Evolutionary conservation across 2,113 vertebrate genomes (phyloP), one percentile per base, ranked within the genome.

Genomic region (zebrafish (Danio rerio)): DNA sequence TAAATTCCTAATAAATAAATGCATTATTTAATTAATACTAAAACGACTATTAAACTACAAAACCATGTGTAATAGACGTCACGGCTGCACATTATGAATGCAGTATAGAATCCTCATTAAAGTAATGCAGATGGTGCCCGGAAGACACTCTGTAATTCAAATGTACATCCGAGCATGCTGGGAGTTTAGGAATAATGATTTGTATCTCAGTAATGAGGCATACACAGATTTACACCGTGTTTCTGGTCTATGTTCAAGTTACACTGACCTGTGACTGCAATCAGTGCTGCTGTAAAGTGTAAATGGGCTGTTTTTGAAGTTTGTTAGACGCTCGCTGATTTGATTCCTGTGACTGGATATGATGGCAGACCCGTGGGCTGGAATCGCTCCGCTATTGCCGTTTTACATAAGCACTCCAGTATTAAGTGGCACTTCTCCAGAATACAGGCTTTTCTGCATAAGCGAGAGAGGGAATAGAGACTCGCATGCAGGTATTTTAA

Each of bases 371-470:
- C 79, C 84, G 82, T 85, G 80, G 80, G 87, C 53, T 87, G 81
- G 63, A 83, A 78, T 71, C 84, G 81, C 76, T 79, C 81, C 80
- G 81, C 82, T 80, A 80, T 84, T 82, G 78, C 73, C 86, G 86
- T 88, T 80, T 91, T 91, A 88, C 84, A 83, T 90, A 89, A 91
- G 87, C 76, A 86, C 81, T 81, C 55, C 65, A 90, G 71, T 87
- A 90, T 90, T 89, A 92, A 93, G 92, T 92, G 90, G 74, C 91
- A 91, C 92, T 92, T 92, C 86, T 90, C 90, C 89, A 89, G 88
- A 92, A 92, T 89, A 89, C 83, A 84, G 83, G 82, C 83, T 87
- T 66, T 49, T 82, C 86, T 89, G 70, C 88, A 73, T 53, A 68
- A 70, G 9, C 82, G 71, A 50, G 56, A 66, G 49, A 43, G 65